Percentiles rank a stretch among this genome's conserved stretches.
Evolutionary conservation across 2,888 invertebrate genomes (phyloP).

Genomic region (Trichopoda pennipes): DNA sequence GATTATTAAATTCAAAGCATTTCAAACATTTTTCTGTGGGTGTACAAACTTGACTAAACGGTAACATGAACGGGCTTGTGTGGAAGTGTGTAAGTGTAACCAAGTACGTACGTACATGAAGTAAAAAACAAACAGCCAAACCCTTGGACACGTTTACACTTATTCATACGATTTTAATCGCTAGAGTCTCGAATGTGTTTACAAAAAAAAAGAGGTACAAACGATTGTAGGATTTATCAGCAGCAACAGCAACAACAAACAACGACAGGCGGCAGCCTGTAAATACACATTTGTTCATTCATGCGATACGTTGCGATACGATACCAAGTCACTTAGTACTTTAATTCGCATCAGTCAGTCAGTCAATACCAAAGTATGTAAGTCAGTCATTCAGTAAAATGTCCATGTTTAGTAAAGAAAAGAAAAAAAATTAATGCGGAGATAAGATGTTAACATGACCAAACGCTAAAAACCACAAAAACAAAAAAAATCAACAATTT

Average conservation of each 20-base stretch:
- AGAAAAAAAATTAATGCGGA: constrained; percentile 14
- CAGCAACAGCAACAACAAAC: constrained; percentile 37
- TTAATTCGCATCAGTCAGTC: constrained; percentile 48
- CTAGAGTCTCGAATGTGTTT: constrained; percentile 10
- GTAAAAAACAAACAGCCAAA: constrained; percentile 36
- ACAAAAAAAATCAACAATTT: constrained; percentile 36
- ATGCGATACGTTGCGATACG: constrained; percentile 49
- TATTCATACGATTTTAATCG: constrained; percentile 23
- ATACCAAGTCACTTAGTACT: constrained; percentile 43
- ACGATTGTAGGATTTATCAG: constrained; percentile 56
- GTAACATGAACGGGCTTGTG: background rate
- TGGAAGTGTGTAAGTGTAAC: too few species aligned
- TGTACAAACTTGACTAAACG: constrained; percentile 30
- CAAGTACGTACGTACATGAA: constrained; percentile 16
- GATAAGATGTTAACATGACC: constrained; percentile 63
- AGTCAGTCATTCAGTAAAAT: constrained; percentile 66
- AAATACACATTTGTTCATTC: constrained; percentile 59
- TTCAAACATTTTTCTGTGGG: background rate
- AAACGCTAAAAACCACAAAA: constrained; percentile 24
- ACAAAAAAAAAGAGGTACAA: constrained; percentile 35
- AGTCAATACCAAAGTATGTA: constrained; percentile 40
- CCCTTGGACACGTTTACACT: background rate
- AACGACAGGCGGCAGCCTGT: constrained; percentile 41
- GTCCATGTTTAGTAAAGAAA: constrained; percentile 62
- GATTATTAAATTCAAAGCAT: too few species aligned